These are phyloP conservation scores for Calidris pugnax DNA, from an alignment of 2,113 vertebrate species.

Conservation along the genomic window DNA sequence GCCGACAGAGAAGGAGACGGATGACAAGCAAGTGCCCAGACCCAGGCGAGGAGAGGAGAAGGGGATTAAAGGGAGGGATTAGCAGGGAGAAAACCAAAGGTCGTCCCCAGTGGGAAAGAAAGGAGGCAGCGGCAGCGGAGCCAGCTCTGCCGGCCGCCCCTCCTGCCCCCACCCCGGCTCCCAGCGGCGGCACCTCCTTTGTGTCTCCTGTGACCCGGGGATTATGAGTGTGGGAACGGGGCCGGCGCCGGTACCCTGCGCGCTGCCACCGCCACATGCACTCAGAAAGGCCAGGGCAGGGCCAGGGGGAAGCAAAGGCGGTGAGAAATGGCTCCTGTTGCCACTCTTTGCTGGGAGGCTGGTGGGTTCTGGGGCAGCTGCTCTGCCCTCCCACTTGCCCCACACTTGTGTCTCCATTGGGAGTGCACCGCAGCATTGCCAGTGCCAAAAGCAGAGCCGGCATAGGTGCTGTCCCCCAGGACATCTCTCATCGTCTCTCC, in stretches of 20 bases:
- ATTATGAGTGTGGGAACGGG: conserved; percentile 86
- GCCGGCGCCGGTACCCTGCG: not conserved
- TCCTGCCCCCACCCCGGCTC: conserved; percentile 53
- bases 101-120: conserved; percentile 71
- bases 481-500: not conserved
- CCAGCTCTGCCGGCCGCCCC: conserved; percentile 20
- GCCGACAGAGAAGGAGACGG: not conserved
- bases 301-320: not conserved
- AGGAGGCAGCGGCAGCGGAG: conserved; percentile 67
- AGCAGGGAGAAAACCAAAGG: conserved; percentile 47
- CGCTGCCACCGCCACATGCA: not conserved
- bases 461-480: too few relatives aligned
- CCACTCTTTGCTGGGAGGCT: fast-evolving
- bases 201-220: conserved; percentile 84
- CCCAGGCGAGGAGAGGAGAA: not conserved
- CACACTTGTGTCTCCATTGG: fast-evolving
- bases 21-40: not conserved
- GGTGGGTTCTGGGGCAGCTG: not conserved
- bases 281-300: conserved; percentile 32
- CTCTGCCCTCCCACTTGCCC: not conserved
- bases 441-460: not conserved
- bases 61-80: conserved; percentile 16
- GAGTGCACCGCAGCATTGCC: not conserved
- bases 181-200: conserved; percentile 79
- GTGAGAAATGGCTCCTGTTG: not conserved